phyloP scores from a whole-genome alignment of 53 echinoderm and acorn worm species.

The Luidia sarsii region DNA sequence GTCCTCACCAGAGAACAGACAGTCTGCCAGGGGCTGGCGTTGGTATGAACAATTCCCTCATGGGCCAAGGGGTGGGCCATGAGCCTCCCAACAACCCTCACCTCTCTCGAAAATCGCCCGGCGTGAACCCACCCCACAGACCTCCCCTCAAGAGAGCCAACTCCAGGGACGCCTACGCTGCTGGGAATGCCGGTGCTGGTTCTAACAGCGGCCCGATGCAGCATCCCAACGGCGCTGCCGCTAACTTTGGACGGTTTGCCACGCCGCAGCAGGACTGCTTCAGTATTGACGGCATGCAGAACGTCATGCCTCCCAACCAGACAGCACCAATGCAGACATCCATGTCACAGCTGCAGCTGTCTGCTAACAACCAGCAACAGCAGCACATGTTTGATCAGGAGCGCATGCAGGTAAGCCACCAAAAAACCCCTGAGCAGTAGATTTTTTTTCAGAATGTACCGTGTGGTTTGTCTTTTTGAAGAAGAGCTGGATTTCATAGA shows the following conservation, averaged over 20 bases:
- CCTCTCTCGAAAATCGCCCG: slow-evolving; percentile 30
- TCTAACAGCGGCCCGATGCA: slow-evolving; percentile 22
- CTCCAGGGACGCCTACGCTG: slow-evolving; percentile 44
- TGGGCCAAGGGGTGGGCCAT: slow-evolving; percentile 27
- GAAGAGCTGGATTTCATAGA: too few species aligned
- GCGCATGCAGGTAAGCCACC: slow-evolving; percentile 7
- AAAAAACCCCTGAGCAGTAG: too few species aligned
- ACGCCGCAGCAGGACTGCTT: slow-evolving; percentile 31
- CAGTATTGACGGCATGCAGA: slow-evolving; percentile 52
- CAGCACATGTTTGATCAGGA: slow-evolving; percentile 10
- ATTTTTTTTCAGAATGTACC: too few species aligned
- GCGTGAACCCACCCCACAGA: slow-evolving; percentile 37
- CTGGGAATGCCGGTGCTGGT: slow-evolving; percentile 32
- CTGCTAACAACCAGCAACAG: slow-evolving; percentile 13
- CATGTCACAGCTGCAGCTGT: slow-evolving; percentile 55
- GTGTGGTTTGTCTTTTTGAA: too few species aligned
- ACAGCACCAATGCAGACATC: slow-evolving; percentile 68
- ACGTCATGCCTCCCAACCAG: slow-evolving; percentile 75
- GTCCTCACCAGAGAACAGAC: slow-evolving; percentile 54
- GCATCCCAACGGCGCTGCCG: slow-evolving; percentile 1
- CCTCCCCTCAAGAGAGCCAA: slow-evolving; percentile 32
- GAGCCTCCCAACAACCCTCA: slow-evolving; percentile 19
- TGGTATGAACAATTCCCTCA: slow-evolving; percentile 15
- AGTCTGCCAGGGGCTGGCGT: slow-evolving; percentile 17
- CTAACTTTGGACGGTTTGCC: slow-evolving; percentile 36